Evolutionary conservation across 1,140 invertebrate species (phyloP).

Genomic region (Eubasilissa regina): DNA sequence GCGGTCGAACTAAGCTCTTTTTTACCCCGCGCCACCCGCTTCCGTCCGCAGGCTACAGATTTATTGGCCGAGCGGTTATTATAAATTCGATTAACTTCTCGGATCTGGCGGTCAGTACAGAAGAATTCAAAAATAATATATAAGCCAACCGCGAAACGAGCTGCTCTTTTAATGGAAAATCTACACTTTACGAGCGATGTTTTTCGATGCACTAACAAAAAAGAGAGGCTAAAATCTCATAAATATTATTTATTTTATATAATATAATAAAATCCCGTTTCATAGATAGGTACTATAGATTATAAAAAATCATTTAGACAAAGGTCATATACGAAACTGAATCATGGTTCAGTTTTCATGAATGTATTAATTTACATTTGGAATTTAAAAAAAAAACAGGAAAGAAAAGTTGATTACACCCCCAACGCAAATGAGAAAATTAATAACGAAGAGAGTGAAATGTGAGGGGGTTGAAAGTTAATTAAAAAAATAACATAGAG

Average conservation of each 20-base stretch:
- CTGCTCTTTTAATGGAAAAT: no score
- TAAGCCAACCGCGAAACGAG: neutral
- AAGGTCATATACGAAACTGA: no score
- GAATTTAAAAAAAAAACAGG: constrained; percentile 27
- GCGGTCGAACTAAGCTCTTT: neutral
- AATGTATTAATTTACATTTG: constrained; percentile 14
- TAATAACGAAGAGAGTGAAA: constrained; percentile 16
- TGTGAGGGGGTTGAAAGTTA: constrained; percentile 8
- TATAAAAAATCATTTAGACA: no score
- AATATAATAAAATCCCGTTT: no score
- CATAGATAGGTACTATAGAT: no score
- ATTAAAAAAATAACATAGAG: constrained; percentile 24
- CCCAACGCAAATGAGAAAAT: constrained; percentile 16
- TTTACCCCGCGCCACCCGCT: no score
- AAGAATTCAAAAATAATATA: neutral
- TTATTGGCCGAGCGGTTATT: neutral
- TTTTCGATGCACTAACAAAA: no score
- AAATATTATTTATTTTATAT: no score
- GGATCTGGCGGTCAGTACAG: neutral
- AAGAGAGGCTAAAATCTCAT: no score
- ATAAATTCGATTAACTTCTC: constrained; percentile 2
- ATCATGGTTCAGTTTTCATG: neutral
- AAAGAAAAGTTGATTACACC: constrained; percentile 27
- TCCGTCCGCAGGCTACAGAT: no score
- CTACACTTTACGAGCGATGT: no score